phyloP scores from a whole-genome alignment of 2,113 vertebrate species.

The Anser cygnoides region DNA sequence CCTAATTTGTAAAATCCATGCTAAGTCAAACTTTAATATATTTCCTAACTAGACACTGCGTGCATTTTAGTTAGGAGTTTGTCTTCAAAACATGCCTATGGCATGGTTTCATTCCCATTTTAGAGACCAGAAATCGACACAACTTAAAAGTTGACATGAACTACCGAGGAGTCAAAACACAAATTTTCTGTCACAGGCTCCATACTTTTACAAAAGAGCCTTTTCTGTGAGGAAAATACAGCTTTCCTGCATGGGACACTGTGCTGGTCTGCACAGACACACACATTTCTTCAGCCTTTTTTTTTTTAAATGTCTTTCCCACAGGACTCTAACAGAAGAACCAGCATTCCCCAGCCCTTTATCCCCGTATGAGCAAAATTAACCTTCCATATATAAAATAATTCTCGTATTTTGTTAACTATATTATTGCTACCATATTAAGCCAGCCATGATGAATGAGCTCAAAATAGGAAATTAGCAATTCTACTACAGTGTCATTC shows the following conservation, averaged over 20 bases:
- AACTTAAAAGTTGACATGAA: neutral
- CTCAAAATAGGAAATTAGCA: neutral
- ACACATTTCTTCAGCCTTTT: neutral
- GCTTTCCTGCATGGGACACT: neutral
- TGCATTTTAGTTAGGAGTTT: neutral
- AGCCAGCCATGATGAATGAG: neutral
- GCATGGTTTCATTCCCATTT: neutral
- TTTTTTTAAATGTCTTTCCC: neutral
- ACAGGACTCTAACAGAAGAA: neutral
- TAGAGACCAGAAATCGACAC: neutral
- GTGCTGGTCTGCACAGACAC: neutral
- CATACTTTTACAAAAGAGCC: neutral
- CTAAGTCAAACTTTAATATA: neutral
- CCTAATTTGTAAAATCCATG: neutral
- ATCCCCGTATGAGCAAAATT: neutral
- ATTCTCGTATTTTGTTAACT: neutral
- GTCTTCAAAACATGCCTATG: neutral
- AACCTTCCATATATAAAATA: neutral
- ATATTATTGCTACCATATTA: neutral
- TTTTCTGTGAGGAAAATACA: neutral
- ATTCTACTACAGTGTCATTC: neutral
- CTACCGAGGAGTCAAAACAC: neutral
- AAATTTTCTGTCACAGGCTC: neutral
- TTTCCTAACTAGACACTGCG: neutral
- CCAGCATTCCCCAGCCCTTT: neutral